Conservation (phyloP, 2,888 invertebrate genomes). For the Dryococelus australis region DNA sequence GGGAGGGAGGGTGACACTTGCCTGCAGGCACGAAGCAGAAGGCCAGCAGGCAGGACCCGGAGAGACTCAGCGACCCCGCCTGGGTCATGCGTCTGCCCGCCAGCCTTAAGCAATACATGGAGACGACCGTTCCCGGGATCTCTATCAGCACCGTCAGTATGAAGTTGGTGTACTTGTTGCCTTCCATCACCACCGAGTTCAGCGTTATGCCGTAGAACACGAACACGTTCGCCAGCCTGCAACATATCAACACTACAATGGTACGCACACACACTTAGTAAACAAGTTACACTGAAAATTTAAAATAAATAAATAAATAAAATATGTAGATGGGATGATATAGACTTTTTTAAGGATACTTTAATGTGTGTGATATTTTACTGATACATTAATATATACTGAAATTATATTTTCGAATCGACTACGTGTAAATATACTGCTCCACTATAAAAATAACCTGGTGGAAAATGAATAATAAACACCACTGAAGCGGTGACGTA, state of each 20-base stretch:
- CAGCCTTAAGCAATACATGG: slow-evolving; percentile 41
- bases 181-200: slow-evolving; percentile 49
- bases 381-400: too few relatives aligned
- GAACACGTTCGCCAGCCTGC: slow-evolving; percentile 49
- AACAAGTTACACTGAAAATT: too few relatives aligned
- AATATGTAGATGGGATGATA: too few relatives aligned
- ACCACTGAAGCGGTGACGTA: too few relatives aligned
- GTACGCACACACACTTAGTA: too few relatives aligned
- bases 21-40: slow-evolving; percentile 67
- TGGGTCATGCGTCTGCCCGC: slow-evolving; percentile 47
- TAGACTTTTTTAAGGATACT: too few relatives aligned
- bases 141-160: slow-evolving; percentile 46
- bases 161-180: slow-evolving; percentile 50
- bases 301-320: too few relatives aligned
- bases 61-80: slow-evolving; percentile 45
- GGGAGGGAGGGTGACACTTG: slow-evolving; percentile 53
- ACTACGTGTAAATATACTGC: too few relatives aligned
- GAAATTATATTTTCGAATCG: too few relatives aligned
- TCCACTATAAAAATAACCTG: too few relatives aligned
- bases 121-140: slow-evolving; percentile 48
- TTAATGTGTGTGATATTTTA: too few relatives aligned
- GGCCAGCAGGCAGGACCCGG: slow-evolving; percentile 60
- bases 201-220: slow-evolving; percentile 52
- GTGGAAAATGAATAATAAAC: too few relatives aligned
- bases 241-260: not conserved